These are phyloP conservation scores for Hydrophis major DNA, from an alignment of 2,797 vertebrate species.

Conservation along the genomic window DNA sequence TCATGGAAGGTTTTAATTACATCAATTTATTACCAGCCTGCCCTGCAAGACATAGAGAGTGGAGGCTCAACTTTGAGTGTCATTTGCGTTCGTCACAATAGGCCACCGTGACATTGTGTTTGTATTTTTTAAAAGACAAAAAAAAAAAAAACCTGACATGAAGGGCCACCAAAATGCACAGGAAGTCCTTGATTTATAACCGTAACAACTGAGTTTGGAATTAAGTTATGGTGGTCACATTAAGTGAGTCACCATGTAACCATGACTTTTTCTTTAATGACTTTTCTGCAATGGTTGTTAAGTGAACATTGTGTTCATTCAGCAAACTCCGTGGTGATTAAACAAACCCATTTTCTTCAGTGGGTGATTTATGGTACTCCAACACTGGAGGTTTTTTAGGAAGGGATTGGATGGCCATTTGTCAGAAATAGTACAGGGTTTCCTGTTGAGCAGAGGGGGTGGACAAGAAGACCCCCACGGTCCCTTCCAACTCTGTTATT, in stretches of 20 bases:
- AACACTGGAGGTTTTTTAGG: too few species aligned
- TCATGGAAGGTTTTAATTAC: not conserved
- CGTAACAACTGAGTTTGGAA: not conserved
- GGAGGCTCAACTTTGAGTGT: not conserved
- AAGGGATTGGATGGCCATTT: too few species aligned
- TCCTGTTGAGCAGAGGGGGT: too few species aligned
- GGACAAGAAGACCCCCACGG: too few species aligned
- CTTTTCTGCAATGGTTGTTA: not conserved
- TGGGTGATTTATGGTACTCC: too few species aligned
- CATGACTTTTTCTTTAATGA: not conserved
- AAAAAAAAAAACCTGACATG: not conserved
- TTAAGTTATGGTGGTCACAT: not conserved
- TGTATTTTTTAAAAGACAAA: not conserved
- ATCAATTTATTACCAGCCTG: not conserved
- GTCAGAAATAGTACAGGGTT: too few species aligned
- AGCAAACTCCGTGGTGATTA: too few species aligned
- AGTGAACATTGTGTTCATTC: too few species aligned
- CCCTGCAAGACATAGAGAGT: not conserved
- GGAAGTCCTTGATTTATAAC: not conserved
- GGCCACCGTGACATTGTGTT: not conserved
- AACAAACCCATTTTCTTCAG: too few species aligned
- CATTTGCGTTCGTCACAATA: not conserved
- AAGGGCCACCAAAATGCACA: not conserved
- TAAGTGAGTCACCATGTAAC: not conserved
- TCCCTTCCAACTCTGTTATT: too few species aligned